Evolutionary conservation across 2,113 vertebrate genomes (phyloP).

Genomic region (Astatoreochromis straeleni): DNA sequence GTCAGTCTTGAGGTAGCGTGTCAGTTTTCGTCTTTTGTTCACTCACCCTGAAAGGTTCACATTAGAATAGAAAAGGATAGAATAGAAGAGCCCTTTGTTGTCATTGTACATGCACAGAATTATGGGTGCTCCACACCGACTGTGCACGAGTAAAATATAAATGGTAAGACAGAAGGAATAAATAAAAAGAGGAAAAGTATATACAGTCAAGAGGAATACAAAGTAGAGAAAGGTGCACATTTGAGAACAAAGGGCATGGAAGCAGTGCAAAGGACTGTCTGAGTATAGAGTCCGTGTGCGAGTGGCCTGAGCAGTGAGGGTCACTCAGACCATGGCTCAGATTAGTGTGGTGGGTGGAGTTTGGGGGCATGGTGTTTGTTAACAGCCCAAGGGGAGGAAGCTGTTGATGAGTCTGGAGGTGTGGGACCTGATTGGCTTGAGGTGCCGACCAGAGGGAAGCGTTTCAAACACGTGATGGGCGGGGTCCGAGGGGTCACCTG

Average conservation of each 20-base stretch:
- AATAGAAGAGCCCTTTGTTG: not conserved
- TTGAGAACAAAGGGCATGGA: not conserved
- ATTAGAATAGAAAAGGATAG: not conserved
- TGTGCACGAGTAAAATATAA: not conserved
- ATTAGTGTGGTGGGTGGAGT: not conserved
- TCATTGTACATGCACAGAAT: not conserved
- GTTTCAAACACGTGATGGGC: rapidly evolving
- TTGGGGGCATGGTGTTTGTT: not conserved
- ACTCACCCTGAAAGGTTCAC: not conserved
- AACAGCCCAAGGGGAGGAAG: not conserved
- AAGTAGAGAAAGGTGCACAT: rapidly evolving
- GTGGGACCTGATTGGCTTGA: not conserved
- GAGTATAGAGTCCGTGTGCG: not conserved
- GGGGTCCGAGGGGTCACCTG: not conserved
- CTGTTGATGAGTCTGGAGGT: not conserved
- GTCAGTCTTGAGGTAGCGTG: not conserved
- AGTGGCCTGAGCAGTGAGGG: not conserved
- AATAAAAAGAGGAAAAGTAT: not conserved
- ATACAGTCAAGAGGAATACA: not conserved
- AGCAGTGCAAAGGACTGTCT: not conserved
- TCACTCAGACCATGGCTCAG: not conserved
- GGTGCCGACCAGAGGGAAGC: rapidly evolving
- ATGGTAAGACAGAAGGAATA: not conserved
- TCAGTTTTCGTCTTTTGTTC: not conserved
- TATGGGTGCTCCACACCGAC: not conserved